Base-by-base conservation (phyloP, 2,888 invertebrate species). In the Pecten maximus region DNA sequence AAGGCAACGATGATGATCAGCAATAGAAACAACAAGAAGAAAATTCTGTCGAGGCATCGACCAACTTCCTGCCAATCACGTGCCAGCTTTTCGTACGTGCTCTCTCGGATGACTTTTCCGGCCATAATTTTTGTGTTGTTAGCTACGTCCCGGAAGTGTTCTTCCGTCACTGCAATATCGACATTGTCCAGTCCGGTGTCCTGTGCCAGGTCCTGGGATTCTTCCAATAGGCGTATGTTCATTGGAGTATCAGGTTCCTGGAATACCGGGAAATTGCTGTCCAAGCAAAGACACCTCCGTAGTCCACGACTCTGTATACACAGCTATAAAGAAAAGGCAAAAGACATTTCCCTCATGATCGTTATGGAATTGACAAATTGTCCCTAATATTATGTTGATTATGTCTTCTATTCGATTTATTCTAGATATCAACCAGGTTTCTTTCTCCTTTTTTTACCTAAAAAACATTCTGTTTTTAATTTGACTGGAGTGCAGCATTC, bases 21-120 rank as follows among this genome's bases (percentile, higher is more conserved):
- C 1, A 35, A 8, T 10, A 74, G 35, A 28, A 74, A 74, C 28
- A 74, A 10, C 35, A 74, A 28, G 35, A 74, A 74, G 74, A 74
- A 74, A 10, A 74, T 74, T 74, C 74, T 6, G 74, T 74, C 74
- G 16, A 74, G 74, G 74, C 74, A 74, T 10, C 74, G 74, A 28
- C 74, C 15, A 35, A 74, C 35, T 74, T 74, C 74, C 74, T 74
- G 74, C 74, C 74, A 74, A 74, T 74, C 74, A 74, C 74, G 74
- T 0, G 28, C 10, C 28, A 74, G 74, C 15, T 74, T 74, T 8
- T 74, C 74, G 12, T 74, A 74, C 19, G 35, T 35, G 74, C 74
- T 74, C 15, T 74, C 74, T 15, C 74, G 74, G 2, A 35, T 74
- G 12, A 74, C 12, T 16, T 74, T 74, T 35, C 74, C 74, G 6